Evolutionary conservation across 2,888 invertebrate species (phyloP).

Genomic region (Globia sparganii): DNA sequence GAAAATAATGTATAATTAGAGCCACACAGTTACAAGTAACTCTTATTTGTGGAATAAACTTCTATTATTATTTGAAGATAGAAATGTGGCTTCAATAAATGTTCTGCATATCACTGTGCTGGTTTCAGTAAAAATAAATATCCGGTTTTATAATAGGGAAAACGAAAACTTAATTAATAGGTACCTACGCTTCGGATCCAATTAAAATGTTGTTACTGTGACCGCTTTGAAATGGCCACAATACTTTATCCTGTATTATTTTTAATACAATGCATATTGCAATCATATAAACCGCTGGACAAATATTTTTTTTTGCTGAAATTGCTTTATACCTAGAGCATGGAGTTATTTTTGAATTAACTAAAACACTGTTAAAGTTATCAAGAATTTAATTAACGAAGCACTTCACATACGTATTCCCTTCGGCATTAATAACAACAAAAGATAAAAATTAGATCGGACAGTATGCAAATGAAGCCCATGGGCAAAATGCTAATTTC

Average conservation of each 20-base stretch:
- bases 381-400: conserved; percentile 22
- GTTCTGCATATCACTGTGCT: background rate
- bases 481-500: conserved; percentile 89
- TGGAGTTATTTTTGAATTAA: background rate
- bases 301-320: background rate
- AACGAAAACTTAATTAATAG: background rate
- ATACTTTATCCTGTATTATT: background rate
- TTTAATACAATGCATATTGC: background rate
- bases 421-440: conserved; percentile 71
- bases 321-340: background rate
- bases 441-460: conserved; percentile 80
- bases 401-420: conserved; percentile 57
- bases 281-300: background rate
- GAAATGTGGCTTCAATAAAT: background rate
- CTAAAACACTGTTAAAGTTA: background rate
- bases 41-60: background rate
- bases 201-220: conserved; percentile 5
- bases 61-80: background rate
- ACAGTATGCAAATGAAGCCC: conserved; percentile 85
- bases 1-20: background rate
- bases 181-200: background rate
- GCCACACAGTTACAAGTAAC: background rate
- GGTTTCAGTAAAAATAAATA: background rate
- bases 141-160: background rate
- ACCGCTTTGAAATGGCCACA: background rate